Evolutionary conservation across 1,140 invertebrate species (phyloP).

Genomic region (Dendroctonus valens): DNA sequence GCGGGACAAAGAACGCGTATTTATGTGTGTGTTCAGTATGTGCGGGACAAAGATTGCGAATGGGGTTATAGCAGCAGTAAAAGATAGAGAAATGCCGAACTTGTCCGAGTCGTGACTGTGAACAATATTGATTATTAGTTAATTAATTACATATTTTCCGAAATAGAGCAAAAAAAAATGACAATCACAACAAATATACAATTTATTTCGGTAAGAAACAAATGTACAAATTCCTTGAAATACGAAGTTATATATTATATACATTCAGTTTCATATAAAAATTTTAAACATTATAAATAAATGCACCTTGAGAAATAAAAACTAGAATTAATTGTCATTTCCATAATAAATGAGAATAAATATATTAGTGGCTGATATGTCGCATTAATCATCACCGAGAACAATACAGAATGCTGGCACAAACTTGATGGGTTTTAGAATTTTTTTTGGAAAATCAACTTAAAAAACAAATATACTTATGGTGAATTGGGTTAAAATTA

Average conservation of each 20-base stretch:
- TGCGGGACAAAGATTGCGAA: no score
- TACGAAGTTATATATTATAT: conserved; percentile 15
- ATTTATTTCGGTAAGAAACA: conserved; percentile 22
- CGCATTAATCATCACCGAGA: not conserved
- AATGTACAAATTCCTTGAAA: conserved; percentile 9
- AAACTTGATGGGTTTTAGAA: not conserved
- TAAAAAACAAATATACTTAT: not conserved
- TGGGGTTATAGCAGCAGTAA: no score
- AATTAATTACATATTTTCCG: no score
- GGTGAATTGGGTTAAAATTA: no score
- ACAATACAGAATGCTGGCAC: not conserved
- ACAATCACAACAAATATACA: conserved; percentile 19
- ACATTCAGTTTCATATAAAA: conserved; percentile 16
- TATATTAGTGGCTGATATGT: conserved; percentile 2
- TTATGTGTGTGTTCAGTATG: no score
- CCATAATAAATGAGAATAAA: conserved; percentile 4
- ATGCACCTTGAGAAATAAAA: conserved; percentile 14
- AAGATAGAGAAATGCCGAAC: no score
- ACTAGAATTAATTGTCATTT: conserved; percentile 6
- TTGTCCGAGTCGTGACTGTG: no score
- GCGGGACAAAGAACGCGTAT: no score
- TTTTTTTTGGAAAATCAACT: not conserved
- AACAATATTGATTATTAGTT: no score
- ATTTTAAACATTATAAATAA: conserved; percentile 16
- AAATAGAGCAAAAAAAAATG: no score